Percentiles rank a stretch among this genome's conserved stretches.
phyloP scores from a whole-genome alignment of 1,140 invertebrate genomes.

The Panagrolaimus sp. region DNA sequence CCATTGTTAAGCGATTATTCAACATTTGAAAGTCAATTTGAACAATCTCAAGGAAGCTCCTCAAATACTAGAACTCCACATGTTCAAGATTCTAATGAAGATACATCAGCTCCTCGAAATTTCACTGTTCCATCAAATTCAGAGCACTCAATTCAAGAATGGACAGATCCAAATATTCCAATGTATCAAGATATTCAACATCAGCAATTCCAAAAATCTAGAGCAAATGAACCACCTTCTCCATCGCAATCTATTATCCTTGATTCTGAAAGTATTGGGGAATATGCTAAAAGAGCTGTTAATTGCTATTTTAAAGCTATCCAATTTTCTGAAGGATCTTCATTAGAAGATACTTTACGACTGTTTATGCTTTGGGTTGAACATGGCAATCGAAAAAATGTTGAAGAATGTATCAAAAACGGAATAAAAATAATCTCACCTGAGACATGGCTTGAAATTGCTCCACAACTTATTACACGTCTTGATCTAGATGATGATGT shows the following conservation, averaged over 20 bases:
- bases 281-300: conserved; percentile 82
- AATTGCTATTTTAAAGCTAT: conserved; percentile 93
- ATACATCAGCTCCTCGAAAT: background rate
- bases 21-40: no score
- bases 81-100: background rate
- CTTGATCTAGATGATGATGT: conserved; percentile 88
- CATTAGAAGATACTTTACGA: conserved; percentile 92
- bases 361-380: conserved; percentile 89
- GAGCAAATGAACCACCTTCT: background rate
- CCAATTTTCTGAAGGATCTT: conserved; percentile 69
- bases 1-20: background rate
- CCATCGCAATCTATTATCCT: background rate
- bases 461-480: conserved; percentile 93
- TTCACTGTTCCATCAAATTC: background rate
- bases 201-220: background rate
- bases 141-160: background rate
- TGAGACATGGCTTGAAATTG: conserved; percentile 98
- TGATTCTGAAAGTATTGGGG: background rate
- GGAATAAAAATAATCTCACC: conserved; percentile 87
- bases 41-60: background rate
- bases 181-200: background rate
- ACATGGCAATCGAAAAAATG: conserved; percentile 82
- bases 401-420: conserved; percentile 84
- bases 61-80: background rate
- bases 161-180: background rate